Evolutionary conservation across 2,113 vertebrate genomes (phyloP), one percentile per base, ranked within the genome.

Genomic region (Bothrops jararaca): DNA sequence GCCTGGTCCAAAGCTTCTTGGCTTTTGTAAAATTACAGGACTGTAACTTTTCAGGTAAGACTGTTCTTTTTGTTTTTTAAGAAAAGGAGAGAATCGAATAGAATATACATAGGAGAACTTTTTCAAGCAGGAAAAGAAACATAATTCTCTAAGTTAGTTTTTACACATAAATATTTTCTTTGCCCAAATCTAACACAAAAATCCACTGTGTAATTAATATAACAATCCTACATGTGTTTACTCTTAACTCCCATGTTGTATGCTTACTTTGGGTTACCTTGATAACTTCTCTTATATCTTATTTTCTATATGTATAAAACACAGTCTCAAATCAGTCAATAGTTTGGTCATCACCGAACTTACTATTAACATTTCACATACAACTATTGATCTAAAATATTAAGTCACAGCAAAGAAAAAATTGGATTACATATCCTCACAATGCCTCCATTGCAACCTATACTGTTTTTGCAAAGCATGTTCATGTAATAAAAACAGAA

Each of bases 1-100:
- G 11, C 39, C 5, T 88, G 58, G 42, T 2, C 58, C 34, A 74
- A 69, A 45, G 34, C n/a, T 29, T 24, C 23, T 69, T 88, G 1
- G 1, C 1, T 89, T 57, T 45, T 45, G 15, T 5, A 45, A 92
- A 52, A 20, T 56, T 52, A 50, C 26, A 50, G n/a, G 18, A 91
- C 20, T 22, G 10, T 45, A 45, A 8, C 23, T 29, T 45, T 85
- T 85, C 64, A 26, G 9, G 7, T 8, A 2, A 56, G 18, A 2
- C 0, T 1, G 13, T 0, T 9, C 0, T 42, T 64, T 45, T 45
- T 48, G 60, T 69, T 57, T 53, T 2, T 91, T 58, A 88, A 42
- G 9, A 50, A 92, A 23, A 2, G 1, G 69, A n/a, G 50, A 85
- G 69, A 0, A 58, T 0, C 80, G 60, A 48, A 52, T 26, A 50